Percentiles rank a stretch among this genome's conserved stretches.
These are phyloP conservation scores for Stenurella melanura DNA, from an alignment of 2,888 invertebrate species.

Conservation along the genomic window DNA sequence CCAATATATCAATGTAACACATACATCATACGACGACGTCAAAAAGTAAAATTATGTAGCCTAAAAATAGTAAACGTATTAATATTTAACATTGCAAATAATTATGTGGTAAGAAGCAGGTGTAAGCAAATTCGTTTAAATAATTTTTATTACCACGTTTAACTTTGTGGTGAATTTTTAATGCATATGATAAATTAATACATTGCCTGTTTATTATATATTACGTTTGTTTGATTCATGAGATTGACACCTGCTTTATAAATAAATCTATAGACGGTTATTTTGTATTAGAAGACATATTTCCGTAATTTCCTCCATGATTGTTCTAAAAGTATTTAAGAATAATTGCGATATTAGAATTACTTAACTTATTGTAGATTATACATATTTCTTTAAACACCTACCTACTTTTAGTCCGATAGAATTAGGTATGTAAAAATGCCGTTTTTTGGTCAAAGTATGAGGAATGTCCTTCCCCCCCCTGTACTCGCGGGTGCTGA, in stretches of 20 bases:
- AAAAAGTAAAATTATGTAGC: neutral
- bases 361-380: too few relatives aligned
- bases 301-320: too few relatives aligned
- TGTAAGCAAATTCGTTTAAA: constrained; percentile 11
- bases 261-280: neutral
- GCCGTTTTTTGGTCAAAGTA: too few relatives aligned
- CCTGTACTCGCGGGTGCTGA: too few relatives aligned
- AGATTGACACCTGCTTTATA: neutral
- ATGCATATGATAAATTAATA: neutral
- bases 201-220: neutral
- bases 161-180: neutral
- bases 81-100: neutral
- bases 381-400: too few relatives aligned
- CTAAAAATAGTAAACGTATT: neutral
- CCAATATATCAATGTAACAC: too few relatives aligned
- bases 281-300: too few relatives aligned
- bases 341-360: too few relatives aligned
- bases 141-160: constrained; percentile 18
- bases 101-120: neutral
- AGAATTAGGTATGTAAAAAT: too few relatives aligned
- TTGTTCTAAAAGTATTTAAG: too few relatives aligned
- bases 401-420: too few relatives aligned
- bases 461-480: too few relatives aligned
- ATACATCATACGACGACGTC: neutral
- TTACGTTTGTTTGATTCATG: neutral